Base-by-base conservation (phyloP, 23 tunicate species). In the Halocynthia roretzi region DNA sequence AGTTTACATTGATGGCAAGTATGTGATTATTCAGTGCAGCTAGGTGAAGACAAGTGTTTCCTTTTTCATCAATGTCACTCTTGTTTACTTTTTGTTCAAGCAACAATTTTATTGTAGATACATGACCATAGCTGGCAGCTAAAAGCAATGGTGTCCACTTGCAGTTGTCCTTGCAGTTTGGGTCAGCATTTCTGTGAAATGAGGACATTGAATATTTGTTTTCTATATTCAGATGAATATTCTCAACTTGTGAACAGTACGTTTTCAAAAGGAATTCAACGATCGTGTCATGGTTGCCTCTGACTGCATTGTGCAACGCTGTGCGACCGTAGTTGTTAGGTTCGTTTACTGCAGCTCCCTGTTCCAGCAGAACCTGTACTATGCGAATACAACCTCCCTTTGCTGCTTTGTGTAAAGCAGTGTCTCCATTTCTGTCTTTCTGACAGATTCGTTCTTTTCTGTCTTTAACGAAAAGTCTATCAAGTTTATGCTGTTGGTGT, bases 41-140 rank as follows among this genome's bases (percentile, higher is more conserved):
- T 67, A 55, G 56, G 53, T 80, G 83, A 15, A 80, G 53, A 21
- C 83, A 80, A n/a, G 76, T 68, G 54, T 67, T 80, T 6, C 56
- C 73, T 22, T 63, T 61, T 21, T 55, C 20, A 53, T 80, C 83
- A 40, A 56, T 63, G 19, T 55, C 60, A 8, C 50, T 11, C 8
- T 31, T 11, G 51, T 80, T 44, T 20, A 65, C 40, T 10, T 69
- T 10, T 12, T 23, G 62, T 69, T 80, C 63, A 54, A 80, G 40
- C 50, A 80, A 23, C 8, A 8, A 67, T 11, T 54, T 5, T 7
- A 80, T 22, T 15, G 51, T 53, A 44, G 54, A 11, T n/a, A 17
- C 50, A 54, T 68, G 55, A 10, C 83, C 83, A 68, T 68, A 23
- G 15, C 70, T 50, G 6, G 61, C 75, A 10, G 83, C 83, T 12